Conservation (phyloP, 2,888 invertebrate genomes). For the Plagiodera versicolora region DNA sequence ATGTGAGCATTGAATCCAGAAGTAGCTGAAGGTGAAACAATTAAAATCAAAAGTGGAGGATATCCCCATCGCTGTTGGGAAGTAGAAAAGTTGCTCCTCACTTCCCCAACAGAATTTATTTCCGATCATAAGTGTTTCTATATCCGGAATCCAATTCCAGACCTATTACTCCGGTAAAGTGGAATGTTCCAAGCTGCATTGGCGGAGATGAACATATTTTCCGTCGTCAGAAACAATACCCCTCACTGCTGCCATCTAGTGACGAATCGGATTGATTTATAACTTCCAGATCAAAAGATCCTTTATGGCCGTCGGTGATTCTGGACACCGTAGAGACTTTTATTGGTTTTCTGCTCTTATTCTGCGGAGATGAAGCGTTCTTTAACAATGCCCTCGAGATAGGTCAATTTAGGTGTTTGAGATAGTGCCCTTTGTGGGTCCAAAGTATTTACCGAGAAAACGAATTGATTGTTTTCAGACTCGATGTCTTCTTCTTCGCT, state of each 20-base stretch:
- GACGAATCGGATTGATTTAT: no score
- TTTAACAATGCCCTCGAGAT: conserved; percentile 1
- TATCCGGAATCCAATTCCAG: conserved; percentile 39
- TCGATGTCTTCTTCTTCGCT: not conserved
- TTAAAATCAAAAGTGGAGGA: no score
- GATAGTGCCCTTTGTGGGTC: not conserved
- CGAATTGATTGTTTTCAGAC: not conserved
- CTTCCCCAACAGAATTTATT: conserved; percentile 33
- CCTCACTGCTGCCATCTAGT: no score
- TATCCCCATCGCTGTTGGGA: conserved; percentile 26
- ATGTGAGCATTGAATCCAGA: no score
- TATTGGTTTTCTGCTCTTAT: not conserved
- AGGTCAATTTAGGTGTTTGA: conserved; percentile 1
- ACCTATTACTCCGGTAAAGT: conserved; percentile 34
- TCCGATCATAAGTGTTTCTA: conserved; percentile 45
- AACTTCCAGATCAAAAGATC: not conserved
- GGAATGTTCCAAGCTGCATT: no score
- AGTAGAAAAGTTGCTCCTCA: conserved; percentile 23
- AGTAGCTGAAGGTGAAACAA: no score
- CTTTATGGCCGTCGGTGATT: not conserved
- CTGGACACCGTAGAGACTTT: not conserved
- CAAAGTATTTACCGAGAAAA: not conserved
- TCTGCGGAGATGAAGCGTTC: not conserved
- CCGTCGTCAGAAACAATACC: no score
- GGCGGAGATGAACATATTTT: no score